Conservation (phyloP, 2,797 vertebrate genomes). For the Halcyon leucocephala region DNA sequence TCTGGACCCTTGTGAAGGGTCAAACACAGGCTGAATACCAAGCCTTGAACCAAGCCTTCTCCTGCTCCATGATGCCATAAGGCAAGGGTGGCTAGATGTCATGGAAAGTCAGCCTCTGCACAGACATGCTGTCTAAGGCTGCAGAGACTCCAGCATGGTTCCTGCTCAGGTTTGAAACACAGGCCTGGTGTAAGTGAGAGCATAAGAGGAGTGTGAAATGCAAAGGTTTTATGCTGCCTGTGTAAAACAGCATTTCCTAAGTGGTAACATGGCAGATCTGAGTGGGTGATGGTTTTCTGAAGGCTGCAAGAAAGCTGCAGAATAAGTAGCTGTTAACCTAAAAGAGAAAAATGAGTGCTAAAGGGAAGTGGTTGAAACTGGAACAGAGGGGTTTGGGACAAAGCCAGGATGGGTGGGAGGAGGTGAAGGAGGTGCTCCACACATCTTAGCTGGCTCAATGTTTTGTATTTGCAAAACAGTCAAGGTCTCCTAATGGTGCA, state of each 20-base stretch:
- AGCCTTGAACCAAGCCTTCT: background rate
- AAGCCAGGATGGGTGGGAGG: conserved; percentile 23
- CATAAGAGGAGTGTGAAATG: background rate
- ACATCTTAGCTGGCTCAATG: background rate
- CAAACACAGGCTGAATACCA: background rate
- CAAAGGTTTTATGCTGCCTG: background rate
- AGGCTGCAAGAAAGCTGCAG: background rate
- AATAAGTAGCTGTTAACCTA: background rate
- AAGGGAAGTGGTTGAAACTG: conserved; percentile 4
- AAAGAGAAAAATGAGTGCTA: conserved; percentile 5
- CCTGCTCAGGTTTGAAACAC: background rate
- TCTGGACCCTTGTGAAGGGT: background rate
- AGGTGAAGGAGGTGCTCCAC: conserved; percentile 26
- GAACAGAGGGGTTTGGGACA: conserved; percentile 12
- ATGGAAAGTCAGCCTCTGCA: accelerated
- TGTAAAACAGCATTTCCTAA: conserved; percentile 8
- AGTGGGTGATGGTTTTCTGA: conserved; percentile 32
- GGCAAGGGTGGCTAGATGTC: background rate
- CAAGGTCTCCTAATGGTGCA: conserved; percentile 21
- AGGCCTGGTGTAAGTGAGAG: background rate
- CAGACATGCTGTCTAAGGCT: accelerated
- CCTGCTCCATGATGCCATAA: background rate
- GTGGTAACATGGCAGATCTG: conserved; percentile 1
- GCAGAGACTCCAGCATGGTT: background rate
- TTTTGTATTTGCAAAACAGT: conserved; percentile 47